Evolutionary conservation across 2,888 invertebrate species (phyloP), one percentile per base, ranked within the genome.

Genomic region (Archips xylosteana): DNA sequence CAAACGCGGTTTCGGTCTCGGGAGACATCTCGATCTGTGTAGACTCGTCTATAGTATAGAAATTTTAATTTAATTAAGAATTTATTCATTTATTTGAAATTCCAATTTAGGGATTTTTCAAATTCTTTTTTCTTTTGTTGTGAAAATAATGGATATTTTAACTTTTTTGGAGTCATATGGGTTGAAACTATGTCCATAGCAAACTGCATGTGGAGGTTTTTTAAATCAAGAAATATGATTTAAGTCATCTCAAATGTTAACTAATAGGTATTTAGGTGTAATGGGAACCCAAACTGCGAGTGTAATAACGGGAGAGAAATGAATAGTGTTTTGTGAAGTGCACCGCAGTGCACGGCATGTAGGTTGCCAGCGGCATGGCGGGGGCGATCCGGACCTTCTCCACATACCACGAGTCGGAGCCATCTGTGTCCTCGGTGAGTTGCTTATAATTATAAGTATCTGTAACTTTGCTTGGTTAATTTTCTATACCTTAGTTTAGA

Each of bases 331-430:
- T 63, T 63, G 68, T 64, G 69, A 69, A 47, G 59, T 73, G 69
- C 42, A 51, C 39, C 57, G 10, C 34, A 47, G 69, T 13, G 73
- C 15, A 54, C 63, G 70, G 78, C 61, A 81, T 76, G 77, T 54
- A 61, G 66, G 61, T 54, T 78, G 74, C 71, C 71, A 67, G 79
- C 84, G 85, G 85, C 80, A 94, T 94, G 94, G 92, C 94, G 85
- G 92, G 93, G 75, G 85, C 91, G 61, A 91, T 91, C 73, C 86
- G 94, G 80, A 93, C 93, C 75, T 87, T 89, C 75, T 90, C 94
- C 77, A 89, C 90, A 23, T 88, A 92, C 83, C 91, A 91, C 75
- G 93, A 93, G 59, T 79, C 89, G 75, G 92, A 92, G 76, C 89
- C 89, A 6, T 82, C 89, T 51, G 87, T 87, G 57, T 84, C 84